phyloP scores from a whole-genome alignment of 2,113 vertebrate species.

The Himantopus leucocephalus region DNA sequence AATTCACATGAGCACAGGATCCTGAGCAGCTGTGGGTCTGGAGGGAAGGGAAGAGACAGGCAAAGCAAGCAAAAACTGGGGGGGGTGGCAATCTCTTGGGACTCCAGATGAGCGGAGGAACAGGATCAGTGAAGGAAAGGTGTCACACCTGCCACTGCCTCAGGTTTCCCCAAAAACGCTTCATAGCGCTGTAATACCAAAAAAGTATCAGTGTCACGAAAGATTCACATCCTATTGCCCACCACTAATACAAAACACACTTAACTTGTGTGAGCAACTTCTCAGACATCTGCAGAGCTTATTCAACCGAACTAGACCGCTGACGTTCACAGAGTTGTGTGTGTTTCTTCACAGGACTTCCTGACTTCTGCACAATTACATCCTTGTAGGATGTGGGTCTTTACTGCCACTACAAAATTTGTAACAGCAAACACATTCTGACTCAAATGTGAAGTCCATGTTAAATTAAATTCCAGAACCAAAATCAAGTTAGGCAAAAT shows the following conservation, averaged over 20 bases:
- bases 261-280: neutral
- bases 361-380: neutral
- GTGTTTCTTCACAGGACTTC: conserved; percentile 21
- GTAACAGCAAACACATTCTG: neutral
- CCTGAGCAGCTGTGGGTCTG: fast-evolving
- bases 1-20: neutral
- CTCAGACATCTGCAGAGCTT: conserved; percentile 1
- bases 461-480: neutral
- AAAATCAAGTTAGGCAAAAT: conserved; percentile 20
- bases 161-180: neutral
- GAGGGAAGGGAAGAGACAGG: neutral
- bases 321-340: neutral
- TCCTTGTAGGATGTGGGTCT: conserved; percentile 26
- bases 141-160: no score
- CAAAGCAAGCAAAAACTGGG: neutral
- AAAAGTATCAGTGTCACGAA: neutral
- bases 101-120: no score
- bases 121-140: no score
- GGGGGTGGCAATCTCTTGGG: no score
- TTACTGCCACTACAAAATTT: conserved; percentile 19
- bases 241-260: neutral
- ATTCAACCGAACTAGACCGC: neutral
- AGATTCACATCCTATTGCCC: neutral
- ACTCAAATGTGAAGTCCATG: neutral
- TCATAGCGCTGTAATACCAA: neutral